Conservation (phyloP, 2,797 vertebrate genomes). For the Zenarchopterus dispar region DNA sequence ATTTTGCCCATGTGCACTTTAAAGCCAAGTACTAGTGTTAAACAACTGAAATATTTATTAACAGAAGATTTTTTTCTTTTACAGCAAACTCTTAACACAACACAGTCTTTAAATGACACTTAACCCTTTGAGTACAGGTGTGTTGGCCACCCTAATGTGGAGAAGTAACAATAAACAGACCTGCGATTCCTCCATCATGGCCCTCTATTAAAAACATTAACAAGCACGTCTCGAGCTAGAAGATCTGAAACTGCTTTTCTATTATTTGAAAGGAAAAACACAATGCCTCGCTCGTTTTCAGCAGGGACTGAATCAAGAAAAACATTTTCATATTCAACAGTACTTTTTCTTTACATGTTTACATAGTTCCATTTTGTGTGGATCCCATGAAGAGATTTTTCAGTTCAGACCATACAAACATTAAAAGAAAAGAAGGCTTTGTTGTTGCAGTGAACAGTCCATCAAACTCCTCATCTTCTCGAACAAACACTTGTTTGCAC, state of each 20-base stretch:
- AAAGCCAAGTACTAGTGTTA: constrained; percentile 59
- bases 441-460: constrained; percentile 22
- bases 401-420: constrained; percentile 46
- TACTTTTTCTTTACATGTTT: constrained; percentile 55
- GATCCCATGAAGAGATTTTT: constrained; percentile 27
- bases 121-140: constrained; percentile 78
- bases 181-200: constrained; percentile 26
- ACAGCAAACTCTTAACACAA: constrained; percentile 81
- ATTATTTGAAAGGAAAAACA: constrained; percentile 43
- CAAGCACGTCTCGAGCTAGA: constrained; percentile 51
- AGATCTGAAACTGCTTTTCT: constrained; percentile 39
- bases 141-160: constrained; percentile 46
- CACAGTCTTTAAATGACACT: constrained; percentile 80
- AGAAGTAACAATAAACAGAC: constrained; percentile 55
- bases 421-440: not conserved
- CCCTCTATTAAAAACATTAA: constrained; percentile 64
- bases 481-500: constrained; percentile 17
- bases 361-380: constrained; percentile 50
- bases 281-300: constrained; percentile 36
- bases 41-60: constrained; percentile 84
- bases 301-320: constrained; percentile 60
- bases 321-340: constrained; percentile 50
- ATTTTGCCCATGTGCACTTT: too few relatives aligned
- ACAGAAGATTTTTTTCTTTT: constrained; percentile 62
- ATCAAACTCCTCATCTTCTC: constrained; percentile 3